Evolutionary conservation across 2,113 vertebrate species (phyloP), one percentile per base, ranked within the genome.

Genomic region (Pyxicephalus adspersus): DNA sequence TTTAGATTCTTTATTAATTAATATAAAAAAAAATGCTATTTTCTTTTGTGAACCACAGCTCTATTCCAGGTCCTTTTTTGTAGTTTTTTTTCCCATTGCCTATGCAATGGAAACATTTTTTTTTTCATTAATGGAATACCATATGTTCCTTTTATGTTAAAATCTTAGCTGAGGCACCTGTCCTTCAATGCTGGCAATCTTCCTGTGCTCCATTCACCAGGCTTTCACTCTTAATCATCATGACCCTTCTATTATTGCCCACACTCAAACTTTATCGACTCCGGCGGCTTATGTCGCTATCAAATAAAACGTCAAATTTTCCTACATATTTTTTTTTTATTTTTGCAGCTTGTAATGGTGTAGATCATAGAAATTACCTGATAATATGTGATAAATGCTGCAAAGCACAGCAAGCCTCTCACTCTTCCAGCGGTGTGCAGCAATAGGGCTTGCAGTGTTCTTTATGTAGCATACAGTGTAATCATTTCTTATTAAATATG

Each of bases 301-400:
- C 31, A 45, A 63, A 63, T 38, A 13, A 38, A 23, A 64, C 28
- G 34, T 51, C 61, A 64, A 77, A 77, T 54, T 19, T 25, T 6
- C 26, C 23, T 58, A 64, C 16, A 63, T 77, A 25, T 64, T 65
- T 65, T 45, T 64, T 65, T 65, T 45, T 34, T 34, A 34, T 34
- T 45, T 45, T 45, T 45, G 9, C 38, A 45, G 38, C 38, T 45
- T 45, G 3, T 45, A 45, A 9, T 45, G 25, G 58, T 6, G 11
- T 38, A 77, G 74, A 61, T 77, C 74, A 52, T n/a, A 66, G 0
- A 77, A 55, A 54, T 77, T 13, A 29, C 61, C 26, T 31, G 25
- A 54, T 77, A 77, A 77, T 64, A 38, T 77, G 60, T 17, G 60
- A 51, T 64, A 51, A 51, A 65, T n/a, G 16, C 9, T 77, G 63